Conservation (phyloP, 2,797 vertebrate genomes). For the Malacoraja senta region DNA sequence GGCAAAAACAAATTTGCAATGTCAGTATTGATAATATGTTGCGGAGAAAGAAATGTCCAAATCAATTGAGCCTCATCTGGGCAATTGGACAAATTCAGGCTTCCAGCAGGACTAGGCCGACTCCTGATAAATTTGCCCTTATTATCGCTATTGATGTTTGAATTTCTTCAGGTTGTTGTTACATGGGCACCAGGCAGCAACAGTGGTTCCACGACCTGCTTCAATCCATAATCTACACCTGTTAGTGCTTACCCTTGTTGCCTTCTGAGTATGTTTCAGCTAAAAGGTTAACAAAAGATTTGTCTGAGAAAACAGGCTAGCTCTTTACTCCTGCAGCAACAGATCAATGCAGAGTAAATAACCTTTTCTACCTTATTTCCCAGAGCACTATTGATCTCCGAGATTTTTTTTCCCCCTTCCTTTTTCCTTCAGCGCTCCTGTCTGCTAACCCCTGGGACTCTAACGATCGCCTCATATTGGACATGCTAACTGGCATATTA, state of each 20-base stretch:
- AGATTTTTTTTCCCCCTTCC: conserved; percentile 56
- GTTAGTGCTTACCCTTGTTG: conserved; percentile 91
- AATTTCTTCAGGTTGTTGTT: conserved; percentile 83
- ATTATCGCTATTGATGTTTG: conserved; percentile 86
- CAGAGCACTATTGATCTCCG: conserved; percentile 90
- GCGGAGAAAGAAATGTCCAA: conserved; percentile 73
- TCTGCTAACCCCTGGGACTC: conserved; percentile 66
- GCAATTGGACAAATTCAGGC: conserved; percentile 63
- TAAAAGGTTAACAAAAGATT: conserved; percentile 99
- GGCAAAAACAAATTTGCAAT: conserved; percentile 72
- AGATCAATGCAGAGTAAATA: conserved; percentile 99
- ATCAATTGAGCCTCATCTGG: conserved; percentile 69
- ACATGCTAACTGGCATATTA: conserved; percentile 68
- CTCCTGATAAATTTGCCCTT: conserved; percentile 80
- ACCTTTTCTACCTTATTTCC: conserved; percentile 99
- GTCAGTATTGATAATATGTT: conserved; percentile 79
- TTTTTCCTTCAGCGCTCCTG: conserved; percentile 78
- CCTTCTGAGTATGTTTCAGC: conserved; percentile 85
- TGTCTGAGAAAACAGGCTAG: conserved; percentile 72
- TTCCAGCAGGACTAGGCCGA: conserved; percentile 61
- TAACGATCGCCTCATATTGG: conserved; percentile 63
- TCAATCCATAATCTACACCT: conserved; percentile 98
- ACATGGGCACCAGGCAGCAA: conserved; percentile 77
- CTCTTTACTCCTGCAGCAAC: conserved; percentile 76
- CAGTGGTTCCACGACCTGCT: conserved; percentile 82